Evolutionary conservation across 1,140 invertebrate species (phyloP).

Genomic region (Planococcus citri): DNA sequence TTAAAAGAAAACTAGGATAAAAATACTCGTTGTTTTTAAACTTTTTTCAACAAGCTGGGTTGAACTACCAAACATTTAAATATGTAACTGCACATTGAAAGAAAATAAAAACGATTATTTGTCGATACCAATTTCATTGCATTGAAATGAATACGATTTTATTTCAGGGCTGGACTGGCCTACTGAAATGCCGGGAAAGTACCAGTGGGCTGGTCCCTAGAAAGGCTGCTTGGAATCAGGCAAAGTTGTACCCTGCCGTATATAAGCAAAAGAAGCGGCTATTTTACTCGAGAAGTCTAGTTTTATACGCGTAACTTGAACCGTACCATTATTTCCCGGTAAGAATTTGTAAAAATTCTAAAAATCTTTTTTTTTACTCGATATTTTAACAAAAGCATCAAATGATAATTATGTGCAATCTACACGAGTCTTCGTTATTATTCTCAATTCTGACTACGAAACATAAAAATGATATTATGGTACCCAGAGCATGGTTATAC

Average conservation of each 20-base stretch:
- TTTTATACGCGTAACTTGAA: background rate
- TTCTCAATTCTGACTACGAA: no score
- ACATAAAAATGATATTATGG: no score
- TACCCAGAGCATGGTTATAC: no score
- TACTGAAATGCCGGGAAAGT: background rate
- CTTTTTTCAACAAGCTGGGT: no score
- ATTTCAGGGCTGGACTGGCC: conserved; percentile 5
- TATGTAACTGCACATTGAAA: background rate
- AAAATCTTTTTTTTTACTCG: no score
- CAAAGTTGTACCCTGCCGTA: background rate
- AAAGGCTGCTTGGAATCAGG: background rate
- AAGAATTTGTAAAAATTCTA: background rate
- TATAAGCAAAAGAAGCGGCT: background rate
- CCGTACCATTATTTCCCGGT: background rate
- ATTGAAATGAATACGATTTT: background rate
- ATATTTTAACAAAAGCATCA: no score
- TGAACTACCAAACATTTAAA: background rate
- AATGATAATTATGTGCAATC: no score
- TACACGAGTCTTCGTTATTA: no score
- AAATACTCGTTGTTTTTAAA: no score
- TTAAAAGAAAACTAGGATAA: no score
- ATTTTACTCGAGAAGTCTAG: background rate
- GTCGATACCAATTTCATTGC: background rate
- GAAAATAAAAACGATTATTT: background rate
- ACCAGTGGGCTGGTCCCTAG: background rate